Evolutionary conservation across 2,797 vertebrate species (phyloP), one percentile per base, ranked within the genome.

Genomic region (Acrossocheilus fasciatus): DNA sequence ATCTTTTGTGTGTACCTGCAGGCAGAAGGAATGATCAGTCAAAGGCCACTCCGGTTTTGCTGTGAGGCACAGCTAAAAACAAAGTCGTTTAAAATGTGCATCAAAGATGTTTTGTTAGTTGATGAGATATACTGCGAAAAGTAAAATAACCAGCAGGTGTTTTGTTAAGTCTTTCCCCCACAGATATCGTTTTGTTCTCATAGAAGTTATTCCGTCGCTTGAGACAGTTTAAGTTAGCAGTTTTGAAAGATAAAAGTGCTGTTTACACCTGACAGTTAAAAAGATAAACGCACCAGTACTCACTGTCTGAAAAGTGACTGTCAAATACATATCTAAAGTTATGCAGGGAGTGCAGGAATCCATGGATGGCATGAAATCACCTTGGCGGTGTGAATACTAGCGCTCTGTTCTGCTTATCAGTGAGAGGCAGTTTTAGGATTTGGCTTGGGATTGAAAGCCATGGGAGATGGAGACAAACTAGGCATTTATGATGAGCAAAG

Each of bases 401-500:
- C n/a, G 87, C 68, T 69, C 81, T 74, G 87, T 79, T 84, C 62
- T 64, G 88, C 86, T 90, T 90, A 90, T 91, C 87, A 76, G 30
- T 57, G 72, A 20, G 75, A 50, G 23, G 45, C 89, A 91, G 89
- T 76, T 6, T 87, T 86, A 76, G 87, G 89, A 90, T 89, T 89
- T 91, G 85, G 83, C 89, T 77, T 81, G 83, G 86, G 82, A 72
- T 76, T 43, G 41, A 82, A 57, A 86, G 70, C 80, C 81, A 70
- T 75, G 83, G 82, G 79, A 82, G 77, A n/a, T 50, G 26, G 17
- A 85, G 64, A 84, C 59, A 84, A 70, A 52, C 78, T 23, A 84
- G 82, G 87, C 64, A 81, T 84, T 88, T 85, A 59, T 84, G 77
- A 84, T 72, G 73, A 81, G 87, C 6, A 47, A 74, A 78, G 80